These are phyloP conservation scores for Cryptus viduatorius DNA, from an alignment of 2,888 invertebrate genomes.

Conservation along the genomic window DNA sequence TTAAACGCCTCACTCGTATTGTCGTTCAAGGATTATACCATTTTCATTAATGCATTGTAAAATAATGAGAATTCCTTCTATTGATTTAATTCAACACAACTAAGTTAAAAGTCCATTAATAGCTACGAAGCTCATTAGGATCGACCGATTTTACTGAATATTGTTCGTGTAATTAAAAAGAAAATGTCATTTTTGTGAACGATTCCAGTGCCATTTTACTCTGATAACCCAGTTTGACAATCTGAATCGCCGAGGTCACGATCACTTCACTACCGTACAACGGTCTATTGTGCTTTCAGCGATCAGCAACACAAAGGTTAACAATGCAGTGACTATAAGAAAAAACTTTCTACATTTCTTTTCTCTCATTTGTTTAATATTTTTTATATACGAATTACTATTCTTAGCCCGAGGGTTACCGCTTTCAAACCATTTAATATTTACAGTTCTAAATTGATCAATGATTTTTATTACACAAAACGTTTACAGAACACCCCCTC, in stretches of 20 bases:
- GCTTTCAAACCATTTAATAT: no score
- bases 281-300: background rate
- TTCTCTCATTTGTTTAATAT: no score
- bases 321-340: background rate
- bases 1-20: slow-evolving; percentile 28
- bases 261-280: slow-evolving; percentile 44
- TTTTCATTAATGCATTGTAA: slow-evolving; percentile 20
- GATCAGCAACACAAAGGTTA: background rate
- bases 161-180: background rate
- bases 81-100: no score
- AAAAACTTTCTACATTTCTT: no score
- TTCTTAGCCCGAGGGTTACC: no score
- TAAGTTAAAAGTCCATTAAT: no score
- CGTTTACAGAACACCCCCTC: no score
- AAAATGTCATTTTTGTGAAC: background rate
- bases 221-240: slow-evolving; percentile 61
- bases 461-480: no score
- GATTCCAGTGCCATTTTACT: slow-evolving; percentile 37
- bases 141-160: background rate
- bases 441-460: no score
- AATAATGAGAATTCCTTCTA: slow-evolving; percentile 22
- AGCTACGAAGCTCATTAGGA: no score
- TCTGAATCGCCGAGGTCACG: slow-evolving; percentile 42
- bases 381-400: no score
- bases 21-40: background rate